A percentile compares a stretch with the other conserved stretches of the same genome.
phyloP scores from a whole-genome alignment of 2,888 invertebrate species.

The Gastracanthus pulcherrimus region DNA sequence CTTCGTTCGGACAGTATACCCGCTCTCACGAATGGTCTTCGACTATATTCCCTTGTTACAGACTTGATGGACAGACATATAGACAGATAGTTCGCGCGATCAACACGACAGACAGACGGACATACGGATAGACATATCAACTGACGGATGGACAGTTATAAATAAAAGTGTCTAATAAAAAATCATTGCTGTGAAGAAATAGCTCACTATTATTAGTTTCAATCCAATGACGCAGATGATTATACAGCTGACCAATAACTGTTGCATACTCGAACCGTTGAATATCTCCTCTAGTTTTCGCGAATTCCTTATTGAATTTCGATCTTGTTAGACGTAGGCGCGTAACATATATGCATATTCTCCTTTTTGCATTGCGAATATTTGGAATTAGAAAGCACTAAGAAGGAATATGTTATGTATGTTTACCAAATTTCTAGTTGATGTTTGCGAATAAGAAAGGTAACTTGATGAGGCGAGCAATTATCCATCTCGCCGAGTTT shows the following conservation, averaged over 20 bases:
- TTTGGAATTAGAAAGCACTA: not conserved
- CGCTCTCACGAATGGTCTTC: no score
- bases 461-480: not conserved
- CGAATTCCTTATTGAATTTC: conserved; percentile 55
- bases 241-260: conserved; percentile 65
- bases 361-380: not conserved
- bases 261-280: conserved; percentile 63
- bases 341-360: no score
- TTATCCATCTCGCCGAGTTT: not conserved
- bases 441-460: conserved; percentile 33
- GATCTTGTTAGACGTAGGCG: conserved; percentile 1
- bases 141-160: no score
- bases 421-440: conserved; percentile 51
- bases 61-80: no score
- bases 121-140: no score
- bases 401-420: not conserved
- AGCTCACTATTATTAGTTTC: conserved; percentile 60
- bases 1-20: no score
- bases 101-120: no score
- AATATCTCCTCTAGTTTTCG: conserved; percentile 63
- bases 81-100: no score
- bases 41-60: no score
- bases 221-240: conserved; percentile 70
- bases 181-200: no score
- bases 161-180: no score